These are phyloP conservation scores for Drosophila setifemur DNA, from an alignment of 1,140 invertebrate genomes.

Conservation along the genomic window DNA sequence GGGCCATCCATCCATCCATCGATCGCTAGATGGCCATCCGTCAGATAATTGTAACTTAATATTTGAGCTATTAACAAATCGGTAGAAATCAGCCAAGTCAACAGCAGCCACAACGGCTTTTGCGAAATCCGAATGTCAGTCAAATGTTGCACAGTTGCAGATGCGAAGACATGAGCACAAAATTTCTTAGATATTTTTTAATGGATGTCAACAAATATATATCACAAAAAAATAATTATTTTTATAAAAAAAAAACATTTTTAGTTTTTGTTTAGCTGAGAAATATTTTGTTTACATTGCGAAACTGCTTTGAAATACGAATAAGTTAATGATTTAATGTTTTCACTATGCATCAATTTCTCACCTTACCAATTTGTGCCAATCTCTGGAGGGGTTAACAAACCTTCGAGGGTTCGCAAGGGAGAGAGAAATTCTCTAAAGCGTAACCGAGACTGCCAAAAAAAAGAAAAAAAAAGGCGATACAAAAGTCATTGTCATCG, in stretches of 20 bases:
- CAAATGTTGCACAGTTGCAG: conserved; percentile 17
- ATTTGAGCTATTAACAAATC: conserved; percentile 69
- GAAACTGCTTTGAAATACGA: too few relatives aligned
- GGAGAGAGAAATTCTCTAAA: conserved; percentile 53
- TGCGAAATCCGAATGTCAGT: conserved; percentile 32
- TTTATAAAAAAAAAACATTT: too few relatives aligned
- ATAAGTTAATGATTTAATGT: too few relatives aligned
- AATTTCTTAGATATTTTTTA: conserved; percentile 13
- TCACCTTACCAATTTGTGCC: conserved; percentile 40
- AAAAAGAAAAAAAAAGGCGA: conserved; percentile 17
- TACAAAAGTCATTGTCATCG: conserved; percentile 45
- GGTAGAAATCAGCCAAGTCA: conserved; percentile 55
- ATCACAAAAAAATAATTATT: too few relatives aligned
- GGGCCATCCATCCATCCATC: conserved; percentile 40
- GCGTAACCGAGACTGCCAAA: conserved; percentile 65
- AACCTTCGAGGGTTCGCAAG: conserved; percentile 34
- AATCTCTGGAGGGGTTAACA: conserved; percentile 63
- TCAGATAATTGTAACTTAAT: conserved; percentile 72
- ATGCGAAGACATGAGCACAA: background rate
- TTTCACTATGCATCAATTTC: conserved; percentile 19
- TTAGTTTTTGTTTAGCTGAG: background rate
- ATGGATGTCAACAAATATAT: too few relatives aligned
- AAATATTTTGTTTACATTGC: background rate
- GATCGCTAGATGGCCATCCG: conserved; percentile 34
- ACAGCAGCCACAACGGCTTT: conserved; percentile 17